phyloP scores from a whole-genome alignment of 92 coral and sea anemone species.

The Metridium senile region DNA sequence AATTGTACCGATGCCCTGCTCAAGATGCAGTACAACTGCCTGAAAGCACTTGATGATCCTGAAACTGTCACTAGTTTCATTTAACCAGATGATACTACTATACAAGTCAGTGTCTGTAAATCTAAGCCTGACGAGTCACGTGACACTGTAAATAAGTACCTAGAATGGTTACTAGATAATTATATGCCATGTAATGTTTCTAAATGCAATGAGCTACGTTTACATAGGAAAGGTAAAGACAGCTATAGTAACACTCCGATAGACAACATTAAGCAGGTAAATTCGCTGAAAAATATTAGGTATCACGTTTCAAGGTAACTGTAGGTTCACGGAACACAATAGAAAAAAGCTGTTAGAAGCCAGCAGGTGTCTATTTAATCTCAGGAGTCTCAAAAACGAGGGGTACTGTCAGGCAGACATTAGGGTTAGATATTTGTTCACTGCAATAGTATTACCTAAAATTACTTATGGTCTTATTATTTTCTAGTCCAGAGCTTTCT shows the following conservation, averaged over 20 bases:
- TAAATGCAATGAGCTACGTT: slow-evolving; percentile 47
- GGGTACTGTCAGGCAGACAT: too few relatives aligned
- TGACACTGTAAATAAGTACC: too few relatives aligned
- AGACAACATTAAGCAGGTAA: slow-evolving; percentile 9
- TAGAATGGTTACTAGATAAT: too few relatives aligned
- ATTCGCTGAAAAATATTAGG: slow-evolving; percentile 25
- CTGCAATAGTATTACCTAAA: slow-evolving; percentile 23
- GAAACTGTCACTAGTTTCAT: slow-evolving; percentile 41
- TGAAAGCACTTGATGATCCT: slow-evolving; percentile 16
- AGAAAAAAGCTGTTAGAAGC: slow-evolving; percentile 32
- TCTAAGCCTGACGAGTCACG: too few relatives aligned
- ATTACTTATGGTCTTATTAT: slow-evolving; percentile 18
- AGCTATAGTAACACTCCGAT: slow-evolving; percentile 5
- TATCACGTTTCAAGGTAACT: slow-evolving; percentile 34
- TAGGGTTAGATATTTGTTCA: slow-evolving; percentile 13
- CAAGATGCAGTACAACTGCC: slow-evolving; percentile 30
- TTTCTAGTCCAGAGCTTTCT: slow-evolving; percentile 38
- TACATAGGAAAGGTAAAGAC: slow-evolving; percentile 36
- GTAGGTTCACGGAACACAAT: slow-evolving; percentile 34
- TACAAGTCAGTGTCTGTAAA: slow-evolving; percentile 53
- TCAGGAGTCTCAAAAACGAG: slow-evolving; percentile 17
- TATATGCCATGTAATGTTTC: too few relatives aligned
- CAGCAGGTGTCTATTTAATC: slow-evolving; percentile 5
- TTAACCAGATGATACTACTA: slow-evolving; percentile 51
- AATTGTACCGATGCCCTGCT: slow-evolving; percentile 42